These are phyloP conservation scores for Tokudaia muenninki DNA, from an alignment of 2,797 vertebrate species.

Conservation along the genomic window DNA sequence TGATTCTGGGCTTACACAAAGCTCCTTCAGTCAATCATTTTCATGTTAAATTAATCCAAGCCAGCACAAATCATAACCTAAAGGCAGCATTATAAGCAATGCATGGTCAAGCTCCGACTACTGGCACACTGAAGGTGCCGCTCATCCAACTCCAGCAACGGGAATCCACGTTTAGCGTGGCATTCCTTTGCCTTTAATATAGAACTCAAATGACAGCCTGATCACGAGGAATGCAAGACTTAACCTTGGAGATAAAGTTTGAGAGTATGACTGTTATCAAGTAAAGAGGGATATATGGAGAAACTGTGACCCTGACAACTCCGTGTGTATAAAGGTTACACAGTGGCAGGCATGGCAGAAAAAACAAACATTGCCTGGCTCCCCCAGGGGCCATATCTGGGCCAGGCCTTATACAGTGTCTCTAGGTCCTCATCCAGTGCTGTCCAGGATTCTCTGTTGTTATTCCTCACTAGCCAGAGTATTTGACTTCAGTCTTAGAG, in stretches of 20 bases:
- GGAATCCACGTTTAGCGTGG: slow-evolving; percentile 77
- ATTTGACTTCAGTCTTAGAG: neutral
- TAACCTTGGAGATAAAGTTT: neutral
- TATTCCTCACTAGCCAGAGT: neutral
- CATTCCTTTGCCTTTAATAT: slow-evolving; percentile 87
- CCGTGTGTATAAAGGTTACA: neutral
- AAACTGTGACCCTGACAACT: slow-evolving; percentile 1
- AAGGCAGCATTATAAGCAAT: slow-evolving; percentile 54
- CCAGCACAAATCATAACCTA: slow-evolving; percentile 56
- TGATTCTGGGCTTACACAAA: neutral
- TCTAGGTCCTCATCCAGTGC: neutral
- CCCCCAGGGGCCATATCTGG: neutral
- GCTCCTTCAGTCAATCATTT: slow-evolving; percentile 52
- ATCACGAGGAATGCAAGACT: neutral
- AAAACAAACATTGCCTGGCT: neutral
- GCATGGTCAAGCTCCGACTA: slow-evolving; percentile 78
- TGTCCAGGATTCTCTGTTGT: neutral
- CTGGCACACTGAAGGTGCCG: slow-evolving; percentile 57
- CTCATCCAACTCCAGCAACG: slow-evolving; percentile 71
- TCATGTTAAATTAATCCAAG: slow-evolving; percentile 57
- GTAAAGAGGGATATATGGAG: neutral
- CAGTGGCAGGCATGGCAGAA: neutral
- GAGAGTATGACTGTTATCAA: neutral
- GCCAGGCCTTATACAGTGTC: neutral
- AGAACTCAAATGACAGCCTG: slow-evolving; percentile 88